Percentiles rank a stretch among this genome's conserved stretches.
phyloP scores from a whole-genome alignment of 2,113 vertebrate species.

The Prunella himalayana region DNA sequence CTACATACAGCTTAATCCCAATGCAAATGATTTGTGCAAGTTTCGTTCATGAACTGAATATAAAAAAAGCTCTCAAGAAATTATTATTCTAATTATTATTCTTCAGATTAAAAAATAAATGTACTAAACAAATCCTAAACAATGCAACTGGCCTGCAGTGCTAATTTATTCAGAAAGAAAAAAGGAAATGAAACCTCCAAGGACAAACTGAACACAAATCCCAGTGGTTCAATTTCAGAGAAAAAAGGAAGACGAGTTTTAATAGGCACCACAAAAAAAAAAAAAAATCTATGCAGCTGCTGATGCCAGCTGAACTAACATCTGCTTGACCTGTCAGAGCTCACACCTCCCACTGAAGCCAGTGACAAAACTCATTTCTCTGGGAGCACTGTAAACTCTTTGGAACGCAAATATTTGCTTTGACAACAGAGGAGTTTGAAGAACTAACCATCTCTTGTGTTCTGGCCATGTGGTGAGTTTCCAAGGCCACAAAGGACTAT shows the following conservation, averaged over 20 bases:
- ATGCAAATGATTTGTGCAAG: background rate
- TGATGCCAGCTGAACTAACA: slow-evolving; percentile 9
- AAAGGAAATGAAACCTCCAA: background rate
- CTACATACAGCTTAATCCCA: background rate
- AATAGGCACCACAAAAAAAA: background rate
- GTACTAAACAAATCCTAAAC: background rate
- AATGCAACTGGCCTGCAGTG: background rate
- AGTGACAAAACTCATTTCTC: background rate
- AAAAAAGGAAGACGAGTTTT: background rate
- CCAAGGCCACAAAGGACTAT: background rate
- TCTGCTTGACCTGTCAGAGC: background rate
- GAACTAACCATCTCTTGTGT: background rate
- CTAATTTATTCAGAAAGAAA: background rate
- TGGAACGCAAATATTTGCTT: slow-evolving; percentile 5
- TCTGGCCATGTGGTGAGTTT: background rate
- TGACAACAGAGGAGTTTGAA: background rate
- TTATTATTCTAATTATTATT: background rate
- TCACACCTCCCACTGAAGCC: background rate
- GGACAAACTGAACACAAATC: background rate
- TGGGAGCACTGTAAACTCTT: background rate
- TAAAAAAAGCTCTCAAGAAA: background rate
- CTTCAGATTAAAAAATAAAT: background rate
- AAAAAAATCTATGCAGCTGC: background rate
- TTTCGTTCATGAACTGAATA: background rate
- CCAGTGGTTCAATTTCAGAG: background rate